Conservation (phyloP, 2,797 vertebrate genomes). For the Ctenosaura bakeri region DNA sequence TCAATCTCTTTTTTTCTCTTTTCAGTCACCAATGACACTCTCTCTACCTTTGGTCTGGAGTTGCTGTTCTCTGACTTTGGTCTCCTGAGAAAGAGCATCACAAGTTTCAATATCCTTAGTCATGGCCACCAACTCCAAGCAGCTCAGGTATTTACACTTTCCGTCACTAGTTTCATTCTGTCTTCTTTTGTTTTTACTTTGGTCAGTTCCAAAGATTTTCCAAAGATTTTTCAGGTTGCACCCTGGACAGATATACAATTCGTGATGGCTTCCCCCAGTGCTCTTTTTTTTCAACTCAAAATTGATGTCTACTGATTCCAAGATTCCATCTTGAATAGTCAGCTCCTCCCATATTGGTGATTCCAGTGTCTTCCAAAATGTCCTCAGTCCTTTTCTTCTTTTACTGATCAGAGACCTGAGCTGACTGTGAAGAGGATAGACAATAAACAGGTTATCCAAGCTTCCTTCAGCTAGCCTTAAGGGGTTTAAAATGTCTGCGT, state of each 20-base stretch:
- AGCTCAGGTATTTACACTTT: conserved; percentile 68
- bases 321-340: background rate
- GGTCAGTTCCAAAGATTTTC: background rate
- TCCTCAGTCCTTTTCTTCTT: background rate
- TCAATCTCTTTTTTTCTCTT: conserved; percentile 32
- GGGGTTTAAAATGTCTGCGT: background rate
- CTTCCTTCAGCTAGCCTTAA: background rate
- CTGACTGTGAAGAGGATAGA: background rate
- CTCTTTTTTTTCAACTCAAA: background rate
- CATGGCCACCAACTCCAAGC: conserved; percentile 18
- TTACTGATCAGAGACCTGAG: background rate
- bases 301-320: background rate
- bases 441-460: background rate
- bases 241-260: background rate
- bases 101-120: conserved; percentile 66
- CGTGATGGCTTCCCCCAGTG: background rate
- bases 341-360: background rate
- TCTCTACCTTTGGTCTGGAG: conserved; percentile 71
- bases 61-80: conserved; percentile 76
- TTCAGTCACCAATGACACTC: conserved; percentile 73
- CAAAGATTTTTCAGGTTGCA: background rate
- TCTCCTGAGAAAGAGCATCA: conserved; percentile 68
- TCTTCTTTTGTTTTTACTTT: background rate
- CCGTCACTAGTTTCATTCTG: background rate
- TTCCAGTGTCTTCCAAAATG: background rate